Percentiles rank a stretch among this genome's conserved stretches.
phyloP scores from a whole-genome alignment of 2,797 vertebrate species.

The Fundulus diaphanus region DNA sequence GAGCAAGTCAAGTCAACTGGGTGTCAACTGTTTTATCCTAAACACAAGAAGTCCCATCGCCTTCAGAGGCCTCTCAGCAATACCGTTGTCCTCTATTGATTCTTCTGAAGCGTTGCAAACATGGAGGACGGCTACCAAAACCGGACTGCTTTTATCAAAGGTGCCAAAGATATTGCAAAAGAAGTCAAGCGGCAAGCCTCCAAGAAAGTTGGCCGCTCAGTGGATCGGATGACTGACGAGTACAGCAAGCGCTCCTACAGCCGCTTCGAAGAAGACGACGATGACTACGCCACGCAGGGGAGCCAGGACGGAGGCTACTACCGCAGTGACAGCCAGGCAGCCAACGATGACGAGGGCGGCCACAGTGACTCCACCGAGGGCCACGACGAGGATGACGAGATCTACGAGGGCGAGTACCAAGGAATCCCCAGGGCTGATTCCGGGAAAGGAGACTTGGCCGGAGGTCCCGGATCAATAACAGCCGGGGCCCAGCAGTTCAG shows the following conservation, averaged over 20 bases:
- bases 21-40: constrained; percentile 16
- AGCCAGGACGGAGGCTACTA: constrained; percentile 82
- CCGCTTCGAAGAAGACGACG: constrained; percentile 94
- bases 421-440: constrained; percentile 93
- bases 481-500: constrained; percentile 74
- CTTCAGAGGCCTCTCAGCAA: constrained; percentile 28
- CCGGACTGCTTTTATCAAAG: constrained; percentile 94
- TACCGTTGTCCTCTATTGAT: constrained; percentile 15
- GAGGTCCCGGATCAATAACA: constrained; percentile 65
- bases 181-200: constrained; percentile 92
- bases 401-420: constrained; percentile 97
- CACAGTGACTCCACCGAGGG: constrained; percentile 96
- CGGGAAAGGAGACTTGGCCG: constrained; percentile 81
- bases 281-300: constrained; percentile 82
- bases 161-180: constrained; percentile 97
- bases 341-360: constrained; percentile 88
- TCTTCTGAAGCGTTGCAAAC: constrained; percentile 43
- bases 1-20: constrained; percentile 25
- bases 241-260: constrained; percentile 93
- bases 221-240: constrained; percentile 90
- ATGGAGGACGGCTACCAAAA: constrained; percentile 97
- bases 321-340: constrained; percentile 83
- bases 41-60: constrained; percentile 26
- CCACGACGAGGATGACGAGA: constrained; percentile 96
- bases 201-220: constrained; percentile 90